Conservation (phyloP, 2,113 vertebrate species). For the Anolis sagrei region DNA sequence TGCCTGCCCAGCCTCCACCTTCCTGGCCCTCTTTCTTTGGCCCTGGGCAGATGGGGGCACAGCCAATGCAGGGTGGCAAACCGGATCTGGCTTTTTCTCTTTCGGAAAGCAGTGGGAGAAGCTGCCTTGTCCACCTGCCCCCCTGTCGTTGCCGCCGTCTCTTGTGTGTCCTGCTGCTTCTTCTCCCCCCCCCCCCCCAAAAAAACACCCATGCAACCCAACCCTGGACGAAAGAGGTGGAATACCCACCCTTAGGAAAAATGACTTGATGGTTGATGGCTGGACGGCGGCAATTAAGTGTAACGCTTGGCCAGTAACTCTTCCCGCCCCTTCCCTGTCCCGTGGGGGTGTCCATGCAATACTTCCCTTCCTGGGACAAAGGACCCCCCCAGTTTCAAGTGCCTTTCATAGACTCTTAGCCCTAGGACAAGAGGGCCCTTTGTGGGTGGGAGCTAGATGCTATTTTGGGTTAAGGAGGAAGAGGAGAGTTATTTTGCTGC, state of each 20-base stretch:
- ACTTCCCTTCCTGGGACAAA: conserved; percentile 6
- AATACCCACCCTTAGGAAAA: background rate
- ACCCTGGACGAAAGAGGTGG: background rate
- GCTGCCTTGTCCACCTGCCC: background rate
- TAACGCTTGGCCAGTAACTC: background rate
- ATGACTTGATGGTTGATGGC: background rate
- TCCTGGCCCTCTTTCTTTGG: background rate
- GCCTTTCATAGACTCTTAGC: conserved; percentile 29
- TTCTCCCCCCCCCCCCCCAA: background rate
- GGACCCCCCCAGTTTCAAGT: conserved; percentile 14
- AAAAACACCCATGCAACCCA: too few species aligned
- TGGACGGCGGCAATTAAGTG: too few species aligned
- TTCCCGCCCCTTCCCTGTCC: conserved; percentile 33
- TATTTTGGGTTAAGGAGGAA: background rate
- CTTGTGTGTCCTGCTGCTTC: background rate
- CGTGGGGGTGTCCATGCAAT: conserved; percentile 34
- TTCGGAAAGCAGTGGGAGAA: background rate
- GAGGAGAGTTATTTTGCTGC: background rate
- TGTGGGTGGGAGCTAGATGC: background rate
- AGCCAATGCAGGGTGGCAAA: background rate
- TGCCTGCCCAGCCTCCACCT: background rate
- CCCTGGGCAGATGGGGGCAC: background rate
- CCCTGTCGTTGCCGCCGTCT: background rate
- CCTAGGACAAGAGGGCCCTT: conserved; percentile 15
- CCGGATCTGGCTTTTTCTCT: background rate